Conservation (phyloP, 1,140 invertebrate species). For the Eurosta solidaginis region DNA sequence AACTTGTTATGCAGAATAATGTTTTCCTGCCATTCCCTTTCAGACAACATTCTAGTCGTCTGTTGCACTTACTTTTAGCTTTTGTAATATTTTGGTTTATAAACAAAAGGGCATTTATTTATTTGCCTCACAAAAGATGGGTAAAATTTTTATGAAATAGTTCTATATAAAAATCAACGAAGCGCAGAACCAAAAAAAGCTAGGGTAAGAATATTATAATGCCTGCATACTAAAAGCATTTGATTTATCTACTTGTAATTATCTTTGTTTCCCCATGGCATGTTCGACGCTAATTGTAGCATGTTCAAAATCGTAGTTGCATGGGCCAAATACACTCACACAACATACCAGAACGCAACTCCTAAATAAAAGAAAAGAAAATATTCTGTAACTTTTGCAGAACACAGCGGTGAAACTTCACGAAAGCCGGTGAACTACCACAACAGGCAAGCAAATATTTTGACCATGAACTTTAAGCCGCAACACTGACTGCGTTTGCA, state of each 20-base stretch:
- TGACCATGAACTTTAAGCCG: constrained; percentile 25
- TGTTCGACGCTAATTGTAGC: constrained; percentile 17
- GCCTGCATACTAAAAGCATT: not conserved
- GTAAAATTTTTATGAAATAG: constrained; percentile 3
- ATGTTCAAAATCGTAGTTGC: not conserved
- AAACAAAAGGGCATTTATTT: not conserved
- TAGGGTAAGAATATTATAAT: not conserved
- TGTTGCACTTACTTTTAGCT: not conserved
- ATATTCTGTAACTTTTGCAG: not conserved
- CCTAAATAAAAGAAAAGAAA: constrained; percentile 1
- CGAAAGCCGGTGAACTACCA: not conserved
- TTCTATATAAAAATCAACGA: not conserved
- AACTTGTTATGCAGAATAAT: no score
- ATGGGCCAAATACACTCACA: not conserved
- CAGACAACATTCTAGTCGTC: not conserved
- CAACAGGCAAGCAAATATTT: not conserved
- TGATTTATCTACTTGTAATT: not conserved
- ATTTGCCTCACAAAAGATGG: not conserved
- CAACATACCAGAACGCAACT: not conserved
- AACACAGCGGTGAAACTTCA: constrained; percentile 6
- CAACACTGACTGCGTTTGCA: not conserved
- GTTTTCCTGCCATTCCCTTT: not conserved
- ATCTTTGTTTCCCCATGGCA: not conserved
- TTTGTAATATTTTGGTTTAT: not conserved
- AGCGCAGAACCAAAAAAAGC: not conserved